Conservation (phyloP, 2,113 vertebrate species). For the Muntiacus reevesi region DNA sequence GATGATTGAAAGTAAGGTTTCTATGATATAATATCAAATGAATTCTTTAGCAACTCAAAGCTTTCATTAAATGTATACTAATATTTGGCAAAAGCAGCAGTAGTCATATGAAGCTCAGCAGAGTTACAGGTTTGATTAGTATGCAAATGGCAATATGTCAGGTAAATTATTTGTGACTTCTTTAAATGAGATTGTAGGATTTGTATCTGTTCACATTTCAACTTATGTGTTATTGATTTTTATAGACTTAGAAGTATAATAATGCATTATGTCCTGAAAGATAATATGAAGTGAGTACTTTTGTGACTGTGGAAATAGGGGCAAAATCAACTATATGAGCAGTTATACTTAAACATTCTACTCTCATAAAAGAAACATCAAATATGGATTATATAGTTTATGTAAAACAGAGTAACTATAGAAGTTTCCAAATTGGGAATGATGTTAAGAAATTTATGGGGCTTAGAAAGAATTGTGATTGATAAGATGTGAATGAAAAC, state of each 20-base stretch:
- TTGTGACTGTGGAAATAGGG: slow-evolving; percentile 21
- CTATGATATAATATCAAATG: neutral
- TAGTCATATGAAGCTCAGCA: neutral
- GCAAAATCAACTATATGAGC: neutral
- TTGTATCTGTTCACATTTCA: slow-evolving; percentile 38
- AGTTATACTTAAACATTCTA: neutral
- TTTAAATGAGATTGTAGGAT: neutral
- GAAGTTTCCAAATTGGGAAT: slow-evolving; percentile 43
- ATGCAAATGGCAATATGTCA: neutral
- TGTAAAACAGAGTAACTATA: neutral
- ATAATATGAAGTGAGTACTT: slow-evolving; percentile 37
- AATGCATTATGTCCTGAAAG: slow-evolving; percentile 11
- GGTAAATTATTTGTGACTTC: slow-evolving; percentile 11
- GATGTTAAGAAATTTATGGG: slow-evolving; percentile 29
- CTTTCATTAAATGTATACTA: neutral
- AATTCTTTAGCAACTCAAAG: neutral
- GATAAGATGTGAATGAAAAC: slow-evolving; percentile 12
- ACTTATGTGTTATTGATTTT: slow-evolving; percentile 43
- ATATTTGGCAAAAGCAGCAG: neutral
- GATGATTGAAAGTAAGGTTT: neutral
- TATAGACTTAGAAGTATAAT: slow-evolving; percentile 32
- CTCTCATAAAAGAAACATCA: slow-evolving; percentile 45
- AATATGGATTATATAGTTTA: slow-evolving; percentile 56
- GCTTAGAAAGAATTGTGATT: slow-evolving; percentile 36
- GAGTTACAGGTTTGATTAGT: neutral